Conservation (phyloP, 1,140 invertebrate species). For the Chymomyza costata region DNA sequence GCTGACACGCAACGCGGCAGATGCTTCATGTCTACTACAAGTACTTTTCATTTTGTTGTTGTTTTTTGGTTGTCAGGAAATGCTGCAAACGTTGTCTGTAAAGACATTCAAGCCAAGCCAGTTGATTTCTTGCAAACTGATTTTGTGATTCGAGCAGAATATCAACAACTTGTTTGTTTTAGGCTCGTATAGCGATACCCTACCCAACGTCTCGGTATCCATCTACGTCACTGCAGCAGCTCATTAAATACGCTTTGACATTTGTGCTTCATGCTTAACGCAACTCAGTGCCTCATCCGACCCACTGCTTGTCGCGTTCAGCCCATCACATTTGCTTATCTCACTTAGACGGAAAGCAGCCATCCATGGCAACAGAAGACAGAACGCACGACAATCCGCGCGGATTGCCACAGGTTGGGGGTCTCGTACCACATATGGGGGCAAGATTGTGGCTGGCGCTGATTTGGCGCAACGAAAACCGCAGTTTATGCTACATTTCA, state of each 20-base stretch:
- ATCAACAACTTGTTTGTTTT: conserved; percentile 7
- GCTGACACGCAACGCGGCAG: conserved; percentile 62
- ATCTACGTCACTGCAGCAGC: neutral
- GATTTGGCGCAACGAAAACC: conserved; percentile 20
- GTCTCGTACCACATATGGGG: conserved; percentile 25
- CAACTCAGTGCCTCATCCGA: too few species aligned
- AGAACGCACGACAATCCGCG: conserved; percentile 33
- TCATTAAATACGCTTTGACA: conserved; percentile 71
- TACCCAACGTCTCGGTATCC: too few species aligned
- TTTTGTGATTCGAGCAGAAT: conserved; percentile 66
- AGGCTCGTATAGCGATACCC: too few species aligned
- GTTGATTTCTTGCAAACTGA: conserved; percentile 69
- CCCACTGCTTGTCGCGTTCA: conserved; percentile 26
- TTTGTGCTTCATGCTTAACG: too few species aligned
- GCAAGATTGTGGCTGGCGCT: conserved; percentile 38
- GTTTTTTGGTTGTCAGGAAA: conserved; percentile 30
- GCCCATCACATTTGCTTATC: conserved; percentile 54
- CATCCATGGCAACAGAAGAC: conserved; percentile 17
- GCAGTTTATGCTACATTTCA: conserved; percentile 28
- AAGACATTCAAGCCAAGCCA: neutral
- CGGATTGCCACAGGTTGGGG: neutral
- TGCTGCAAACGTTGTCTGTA: conserved; percentile 8
- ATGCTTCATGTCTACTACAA: conserved; percentile 40
- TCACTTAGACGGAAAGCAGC: conserved; percentile 25
- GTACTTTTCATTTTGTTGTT: conserved; percentile 24